Percentiles rank a stretch among this genome's conserved stretches.
phyloP scores from a whole-genome alignment of 35 echinoderm and acorn worm genomes.

The Apostichopus californicus region DNA sequence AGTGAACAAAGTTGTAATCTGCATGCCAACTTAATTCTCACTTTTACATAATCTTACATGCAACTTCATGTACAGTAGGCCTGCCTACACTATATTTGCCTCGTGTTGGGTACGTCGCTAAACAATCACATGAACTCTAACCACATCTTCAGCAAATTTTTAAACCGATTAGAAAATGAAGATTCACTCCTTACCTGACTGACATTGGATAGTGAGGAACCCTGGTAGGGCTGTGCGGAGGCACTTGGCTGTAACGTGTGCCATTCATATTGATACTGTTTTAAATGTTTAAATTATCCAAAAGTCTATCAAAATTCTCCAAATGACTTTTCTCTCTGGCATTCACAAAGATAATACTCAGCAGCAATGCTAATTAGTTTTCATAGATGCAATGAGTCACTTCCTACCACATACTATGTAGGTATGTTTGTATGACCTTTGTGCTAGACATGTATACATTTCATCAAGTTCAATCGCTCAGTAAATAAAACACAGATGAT shows the following conservation, averaged over 20 bases:
- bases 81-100: too few species aligned
- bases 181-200: slow-evolving; percentile 15
- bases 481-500: too few species aligned
- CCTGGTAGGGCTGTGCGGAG: slow-evolving; percentile 22
- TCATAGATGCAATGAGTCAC: not conserved
- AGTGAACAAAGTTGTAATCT: too few species aligned
- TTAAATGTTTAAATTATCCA: not conserved
- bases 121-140: too few species aligned
- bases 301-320: not conserved
- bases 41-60: too few species aligned
- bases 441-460: not conserved
- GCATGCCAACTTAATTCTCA: too few species aligned
- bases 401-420: not conserved
- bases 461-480: too few species aligned
- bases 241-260: slow-evolving; percentile 11
- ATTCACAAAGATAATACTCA: not conserved
- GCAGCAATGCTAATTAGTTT: not conserved
- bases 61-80: too few species aligned
- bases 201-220: slow-evolving; percentile 45
- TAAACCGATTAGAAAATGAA: too few species aligned
- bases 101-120: too few species aligned
- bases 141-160: too few species aligned
- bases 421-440: not conserved
- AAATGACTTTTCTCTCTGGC: not conserved
- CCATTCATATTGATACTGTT: slow-evolving; percentile 13